These are phyloP conservation scores for Calvadosia cruxmelitensis DNA, from an alignment of 30 jellyfish, hydroid and myxozoan species.

Conservation along the genomic window DNA sequence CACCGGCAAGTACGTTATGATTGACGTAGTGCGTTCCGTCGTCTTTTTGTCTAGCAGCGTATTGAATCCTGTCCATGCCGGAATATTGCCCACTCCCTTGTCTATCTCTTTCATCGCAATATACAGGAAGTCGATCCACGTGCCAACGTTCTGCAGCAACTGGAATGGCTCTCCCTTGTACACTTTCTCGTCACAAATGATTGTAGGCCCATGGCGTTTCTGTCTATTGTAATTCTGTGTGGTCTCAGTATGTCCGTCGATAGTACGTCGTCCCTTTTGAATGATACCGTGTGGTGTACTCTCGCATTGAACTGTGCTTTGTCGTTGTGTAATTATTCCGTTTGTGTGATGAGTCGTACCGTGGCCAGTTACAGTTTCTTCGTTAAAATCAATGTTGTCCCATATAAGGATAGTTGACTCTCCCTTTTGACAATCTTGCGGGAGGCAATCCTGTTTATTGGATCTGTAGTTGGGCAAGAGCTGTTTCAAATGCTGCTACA, in stretches of 20 bases:
- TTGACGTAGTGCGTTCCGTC: constrained; percentile 14
- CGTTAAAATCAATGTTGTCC: constrained; percentile 34
- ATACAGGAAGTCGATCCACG: no score
- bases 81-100: constrained; percentile 5
- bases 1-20: constrained; percentile 17
- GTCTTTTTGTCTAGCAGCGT: constrained; percentile 6
- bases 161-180: no score
- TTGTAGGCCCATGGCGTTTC: no score
- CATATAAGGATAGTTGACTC: constrained; percentile 17
- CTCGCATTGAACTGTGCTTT: neutral
- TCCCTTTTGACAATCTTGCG: constrained; percentile 7
- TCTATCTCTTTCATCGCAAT: constrained; percentile 5
- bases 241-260: no score
- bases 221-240: no score
- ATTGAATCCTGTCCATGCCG: constrained; percentile 30
- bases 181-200: no score
- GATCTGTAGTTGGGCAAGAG: constrained; percentile 23
- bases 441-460: constrained; percentile 10
- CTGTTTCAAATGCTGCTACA: constrained; percentile 22
- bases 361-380: constrained; percentile 28
- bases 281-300: no score
- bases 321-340: constrained; percentile 15
- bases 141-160: no score
- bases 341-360: constrained; percentile 24
- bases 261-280: no score